These are phyloP conservation scores for Microcebus jonahi DNA, from an alignment of 2,113 vertebrate genomes.

Conservation along the genomic window DNA sequence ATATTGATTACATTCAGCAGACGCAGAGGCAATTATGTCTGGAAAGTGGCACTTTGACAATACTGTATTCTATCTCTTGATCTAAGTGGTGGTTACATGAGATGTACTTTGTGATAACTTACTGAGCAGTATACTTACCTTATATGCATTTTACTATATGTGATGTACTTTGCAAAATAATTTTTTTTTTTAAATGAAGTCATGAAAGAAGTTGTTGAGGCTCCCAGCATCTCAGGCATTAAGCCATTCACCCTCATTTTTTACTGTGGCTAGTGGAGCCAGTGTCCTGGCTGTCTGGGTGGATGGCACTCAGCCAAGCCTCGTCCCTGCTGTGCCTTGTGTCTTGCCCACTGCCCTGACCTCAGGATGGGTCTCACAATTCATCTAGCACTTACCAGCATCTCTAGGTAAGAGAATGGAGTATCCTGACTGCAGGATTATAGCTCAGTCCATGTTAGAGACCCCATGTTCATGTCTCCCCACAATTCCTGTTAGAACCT, in stretches of 20 bases:
- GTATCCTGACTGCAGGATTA: background rate
- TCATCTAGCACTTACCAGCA: background rate
- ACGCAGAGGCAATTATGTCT: background rate
- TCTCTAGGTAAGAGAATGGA: background rate
- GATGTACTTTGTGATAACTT: background rate
- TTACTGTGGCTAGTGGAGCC: background rate
- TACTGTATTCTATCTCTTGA: background rate
- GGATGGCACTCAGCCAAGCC: background rate
- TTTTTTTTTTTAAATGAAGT: background rate
- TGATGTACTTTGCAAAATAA: background rate
- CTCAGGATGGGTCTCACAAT: background rate
- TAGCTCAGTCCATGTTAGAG: background rate
- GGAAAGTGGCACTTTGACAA: background rate
- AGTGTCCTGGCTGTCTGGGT: too few species aligned
- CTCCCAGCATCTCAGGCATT: background rate
- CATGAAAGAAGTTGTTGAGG: background rate
- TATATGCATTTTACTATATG: background rate
- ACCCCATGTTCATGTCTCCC: background rate
- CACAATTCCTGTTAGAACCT: background rate
- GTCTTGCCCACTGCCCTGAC: background rate
- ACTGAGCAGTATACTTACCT: background rate
- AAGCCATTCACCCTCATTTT: background rate
- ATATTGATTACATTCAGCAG: background rate
- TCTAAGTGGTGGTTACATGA: background rate
- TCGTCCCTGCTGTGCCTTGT: rapidly evolving